Percentiles rank a stretch among this genome's conserved stretches.
phyloP scores from a whole-genome alignment of 2,888 invertebrate genomes.

The Brachyptera putata region DNA sequence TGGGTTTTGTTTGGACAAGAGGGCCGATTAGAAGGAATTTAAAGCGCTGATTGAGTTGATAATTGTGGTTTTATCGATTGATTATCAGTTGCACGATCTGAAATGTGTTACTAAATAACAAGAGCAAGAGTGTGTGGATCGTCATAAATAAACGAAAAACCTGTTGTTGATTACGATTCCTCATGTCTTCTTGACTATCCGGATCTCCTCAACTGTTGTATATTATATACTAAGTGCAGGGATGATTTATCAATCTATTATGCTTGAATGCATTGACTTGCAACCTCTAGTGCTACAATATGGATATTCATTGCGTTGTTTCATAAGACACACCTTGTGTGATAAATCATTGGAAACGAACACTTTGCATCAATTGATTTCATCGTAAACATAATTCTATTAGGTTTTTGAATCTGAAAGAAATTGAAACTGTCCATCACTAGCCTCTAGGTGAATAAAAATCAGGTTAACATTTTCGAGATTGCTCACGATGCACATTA shows the following conservation, averaged over 20 bases:
- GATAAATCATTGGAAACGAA: constrained; percentile 14
- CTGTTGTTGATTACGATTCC: neutral
- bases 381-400: constrained; percentile 17
- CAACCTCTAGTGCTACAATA: too few relatives aligned
- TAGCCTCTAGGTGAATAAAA: constrained; percentile 5
- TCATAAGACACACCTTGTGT: too few relatives aligned
- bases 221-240: neutral
- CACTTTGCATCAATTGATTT: constrained; percentile 17
- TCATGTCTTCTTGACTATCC: neutral
- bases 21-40: constrained; percentile 10
- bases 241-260: constrained; percentile 4
- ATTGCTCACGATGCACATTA: constrained; percentile 1
- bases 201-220: neutral
- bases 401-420: constrained; percentile 15
- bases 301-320: too few relatives aligned
- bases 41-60: constrained; percentile 16
- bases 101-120: constrained; percentile 20
- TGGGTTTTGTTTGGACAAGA: constrained; percentile 17
- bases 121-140: neutral
- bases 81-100: constrained; percentile 6
- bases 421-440: constrained; percentile 15
- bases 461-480: neutral
- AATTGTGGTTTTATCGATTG: constrained; percentile 5
- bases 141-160: constrained; percentile 19
- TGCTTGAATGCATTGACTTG: neutral